These are phyloP conservation scores for Cataglyphis albicans DNA, from an alignment of 2,888 invertebrate genomes.

Conservation along the genomic window DNA sequence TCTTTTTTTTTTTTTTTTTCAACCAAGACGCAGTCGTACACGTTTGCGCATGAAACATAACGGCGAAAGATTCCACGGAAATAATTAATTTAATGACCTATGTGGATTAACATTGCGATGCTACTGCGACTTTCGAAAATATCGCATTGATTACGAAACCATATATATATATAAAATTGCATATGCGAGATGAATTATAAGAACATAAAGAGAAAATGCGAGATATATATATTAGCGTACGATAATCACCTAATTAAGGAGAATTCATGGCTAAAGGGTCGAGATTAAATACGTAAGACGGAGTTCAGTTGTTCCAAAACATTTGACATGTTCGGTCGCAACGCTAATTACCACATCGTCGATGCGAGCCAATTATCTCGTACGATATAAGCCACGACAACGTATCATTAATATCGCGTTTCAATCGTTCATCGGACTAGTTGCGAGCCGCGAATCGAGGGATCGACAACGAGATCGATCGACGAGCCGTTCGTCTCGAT, in stretches of 20 bases:
- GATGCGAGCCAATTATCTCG: constrained; percentile 62
- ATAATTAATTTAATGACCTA: constrained; percentile 18
- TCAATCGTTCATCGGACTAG: constrained; percentile 40
- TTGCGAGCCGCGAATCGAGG: constrained; percentile 23
- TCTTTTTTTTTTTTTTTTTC: background rate
- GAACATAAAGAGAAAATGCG: background rate
- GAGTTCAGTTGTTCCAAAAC: constrained; percentile 52
- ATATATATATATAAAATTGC: background rate
- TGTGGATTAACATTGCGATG: constrained; percentile 2
- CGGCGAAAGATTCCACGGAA: background rate
- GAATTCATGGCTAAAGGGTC: constrained; percentile 16
- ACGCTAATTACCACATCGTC: constrained; percentile 61
- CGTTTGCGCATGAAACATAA: background rate
- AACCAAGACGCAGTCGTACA: background rate
- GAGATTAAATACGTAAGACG: constrained; percentile 19
- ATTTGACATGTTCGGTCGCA: constrained; percentile 62
- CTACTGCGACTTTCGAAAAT: background rate
- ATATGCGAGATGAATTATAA: background rate
- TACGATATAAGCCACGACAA: constrained; percentile 56
- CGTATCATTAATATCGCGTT: constrained; percentile 69
- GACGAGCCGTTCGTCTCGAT: constrained; percentile 44
- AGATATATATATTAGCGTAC: background rate
- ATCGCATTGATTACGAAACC: background rate
- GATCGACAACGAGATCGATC: constrained; percentile 60
- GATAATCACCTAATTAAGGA: constrained; percentile 33